A percentile compares a stretch with the other conserved stretches of the same genome.
Evolutionary conservation across 2,888 invertebrate species (phyloP).

Genomic region (Nemotelus pantherinus): DNA sequence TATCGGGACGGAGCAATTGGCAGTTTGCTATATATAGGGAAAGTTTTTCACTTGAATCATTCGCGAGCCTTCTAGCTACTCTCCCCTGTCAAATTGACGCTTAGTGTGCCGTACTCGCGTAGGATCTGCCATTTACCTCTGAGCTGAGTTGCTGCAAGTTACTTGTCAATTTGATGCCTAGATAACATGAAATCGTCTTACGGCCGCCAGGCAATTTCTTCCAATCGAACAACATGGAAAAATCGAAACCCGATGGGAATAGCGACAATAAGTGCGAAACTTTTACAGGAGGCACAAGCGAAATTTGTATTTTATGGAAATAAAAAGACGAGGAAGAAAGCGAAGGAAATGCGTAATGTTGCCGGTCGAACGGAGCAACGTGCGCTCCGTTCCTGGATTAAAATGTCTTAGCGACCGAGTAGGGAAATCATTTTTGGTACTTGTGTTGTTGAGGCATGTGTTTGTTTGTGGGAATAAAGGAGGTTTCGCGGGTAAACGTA

Average conservation of each 20-base stretch:
- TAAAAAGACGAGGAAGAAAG: not conserved
- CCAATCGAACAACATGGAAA: conserved; percentile 30
- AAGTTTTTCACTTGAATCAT: conserved; percentile 41
- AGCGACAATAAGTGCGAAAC: conserved; percentile 29
- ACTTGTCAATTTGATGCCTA: conserved; percentile 38
- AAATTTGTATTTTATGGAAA: conserved; percentile 42
- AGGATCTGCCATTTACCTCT: too few species aligned
- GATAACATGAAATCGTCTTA: conserved; percentile 35
- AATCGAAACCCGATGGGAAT: conserved; percentile 19
- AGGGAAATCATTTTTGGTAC: too few species aligned
- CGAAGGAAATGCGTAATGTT: conserved; percentile 22
- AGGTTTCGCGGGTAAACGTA: too few species aligned
- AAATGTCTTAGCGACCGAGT: conserved; percentile 1
- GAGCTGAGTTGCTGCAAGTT: not conserved
- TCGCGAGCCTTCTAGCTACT: not conserved
- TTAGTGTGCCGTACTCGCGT: too few species aligned
- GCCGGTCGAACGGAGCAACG: conserved; percentile 23
- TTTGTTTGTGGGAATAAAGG: too few species aligned
- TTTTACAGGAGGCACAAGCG: conserved; percentile 23
- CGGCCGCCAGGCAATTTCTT: conserved; percentile 7
- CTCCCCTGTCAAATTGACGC: too few species aligned
- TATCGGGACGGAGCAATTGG: conserved; percentile 20
- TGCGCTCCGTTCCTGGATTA: conserved; percentile 14
- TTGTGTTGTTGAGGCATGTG: too few species aligned
- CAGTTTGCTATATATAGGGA: not conserved